Evolutionary conservation across 2,797 vertebrate species (phyloP), one percentile per base, ranked within the genome.

Genomic region (Anisognathus igniventris): DNA sequence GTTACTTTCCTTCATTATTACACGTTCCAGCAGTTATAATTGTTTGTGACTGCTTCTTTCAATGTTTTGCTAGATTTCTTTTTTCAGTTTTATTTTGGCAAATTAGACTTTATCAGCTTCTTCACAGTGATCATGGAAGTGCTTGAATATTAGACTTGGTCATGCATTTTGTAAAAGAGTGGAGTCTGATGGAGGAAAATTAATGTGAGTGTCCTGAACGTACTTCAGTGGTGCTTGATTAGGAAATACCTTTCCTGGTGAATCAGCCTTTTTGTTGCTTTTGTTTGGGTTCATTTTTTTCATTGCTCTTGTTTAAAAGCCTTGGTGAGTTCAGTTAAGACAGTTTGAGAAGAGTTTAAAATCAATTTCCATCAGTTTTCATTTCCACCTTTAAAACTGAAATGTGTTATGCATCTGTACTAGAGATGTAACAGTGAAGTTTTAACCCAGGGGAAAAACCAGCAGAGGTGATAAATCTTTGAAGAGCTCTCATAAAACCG

Each of bases 361-460:
- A 70, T 44, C 25, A 47, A 39, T 85, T 74, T 10, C 6, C 13
- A 48, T 31, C 14, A 23, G 10, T 82, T 93, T 90, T 57, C 30
- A 25, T 65, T 92, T 50, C 31, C 8, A 39, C 5, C 7, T 86
- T 56, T 68, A 61, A 75, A 72, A 60, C 0, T 48, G 17, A 17
- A 42, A 14, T 8, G 51, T 33, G 20, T 70, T 60, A 5, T 20
- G 17, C 24, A n/a, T 17, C 62, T 57, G 13, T 68, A 21, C 8
- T 22, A 1, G 11, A 35, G 60, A 57, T 12, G 20, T 25, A 50
- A 44, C 27, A 20, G 0, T 19, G 37, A n/a, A 7, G 28, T 64
- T 88, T 74, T 67, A 84, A 65, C 33, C 8, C 21, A n/a, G 44
- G 30, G 22, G 14, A 16, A 18, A 42, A 51, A 3, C 1, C 10